A percentile compares a stretch with the other conserved stretches of the same genome.
Evolutionary conservation across 2,797 vertebrate species (phyloP).

Genomic region (Orestias chungarensis): DNA sequence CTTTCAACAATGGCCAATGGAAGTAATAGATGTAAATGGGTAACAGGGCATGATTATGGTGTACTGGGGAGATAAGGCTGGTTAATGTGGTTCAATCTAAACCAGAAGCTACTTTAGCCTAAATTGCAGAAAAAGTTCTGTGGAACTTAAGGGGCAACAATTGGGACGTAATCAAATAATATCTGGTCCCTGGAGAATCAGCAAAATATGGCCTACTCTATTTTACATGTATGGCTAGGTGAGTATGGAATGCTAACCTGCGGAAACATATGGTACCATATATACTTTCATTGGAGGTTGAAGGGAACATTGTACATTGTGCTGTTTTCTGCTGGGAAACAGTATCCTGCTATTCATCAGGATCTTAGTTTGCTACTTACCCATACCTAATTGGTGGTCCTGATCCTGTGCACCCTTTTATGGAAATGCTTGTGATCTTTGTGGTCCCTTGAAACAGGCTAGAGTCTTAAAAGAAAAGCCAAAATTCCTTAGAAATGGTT

Average conservation of each 20-base stretch:
- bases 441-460: background rate
- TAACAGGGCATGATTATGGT: background rate
- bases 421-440: background rate
- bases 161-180: background rate
- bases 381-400: background rate
- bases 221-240: background rate
- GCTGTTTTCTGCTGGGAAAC: background rate
- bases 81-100: background rate
- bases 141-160: background rate
- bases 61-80: background rate
- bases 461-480: background rate
- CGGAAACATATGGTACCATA: background rate
- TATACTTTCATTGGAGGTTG: background rate
- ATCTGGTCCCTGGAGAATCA: background rate
- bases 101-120: background rate
- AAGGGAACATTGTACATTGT: background rate
- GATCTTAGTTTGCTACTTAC: background rate
- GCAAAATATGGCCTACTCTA: background rate
- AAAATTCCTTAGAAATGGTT: too few species aligned
- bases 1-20: background rate
- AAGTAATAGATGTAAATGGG: background rate
- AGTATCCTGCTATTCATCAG: background rate
- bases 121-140: background rate
- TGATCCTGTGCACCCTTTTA: background rate
- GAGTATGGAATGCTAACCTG: background rate